Percentiles rank a stretch among this genome's conserved stretches.
Evolutionary conservation across 2,113 vertebrate species (phyloP).

Genomic region (Triplophysa siluroides): DNA sequence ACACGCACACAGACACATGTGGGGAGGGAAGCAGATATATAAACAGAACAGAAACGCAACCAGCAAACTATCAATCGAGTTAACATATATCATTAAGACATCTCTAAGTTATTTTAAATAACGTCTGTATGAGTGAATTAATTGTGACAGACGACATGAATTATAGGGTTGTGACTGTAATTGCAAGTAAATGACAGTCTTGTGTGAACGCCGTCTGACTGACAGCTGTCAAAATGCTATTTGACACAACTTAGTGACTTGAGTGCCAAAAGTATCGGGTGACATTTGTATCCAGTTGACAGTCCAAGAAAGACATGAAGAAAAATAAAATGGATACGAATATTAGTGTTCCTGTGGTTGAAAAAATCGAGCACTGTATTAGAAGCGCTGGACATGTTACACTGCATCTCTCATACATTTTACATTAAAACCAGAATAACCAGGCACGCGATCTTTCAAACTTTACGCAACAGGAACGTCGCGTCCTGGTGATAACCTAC

Average conservation of each 20-base stretch:
- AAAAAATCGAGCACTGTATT: too few species aligned
- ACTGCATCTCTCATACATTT: background rate
- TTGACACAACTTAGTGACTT: background rate
- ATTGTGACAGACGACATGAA: background rate
- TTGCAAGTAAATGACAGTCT: background rate
- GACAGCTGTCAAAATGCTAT: background rate
- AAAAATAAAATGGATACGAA: background rate
- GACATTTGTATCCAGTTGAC: too few species aligned
- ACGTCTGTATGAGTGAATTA: background rate
- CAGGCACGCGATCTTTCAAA: background rate
- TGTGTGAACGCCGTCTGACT: background rate
- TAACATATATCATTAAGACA: background rate
- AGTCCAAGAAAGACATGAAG: too few species aligned
- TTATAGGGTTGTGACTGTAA: background rate
- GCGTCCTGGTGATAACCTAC: background rate
- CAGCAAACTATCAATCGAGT: background rate
- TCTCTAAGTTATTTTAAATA: background rate
- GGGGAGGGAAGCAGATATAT: background rate
- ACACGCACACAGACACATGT: slow-evolving; percentile 30
- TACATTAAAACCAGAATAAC: background rate
- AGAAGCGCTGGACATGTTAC: background rate
- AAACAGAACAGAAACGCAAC: too few species aligned
- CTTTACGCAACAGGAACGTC: background rate
- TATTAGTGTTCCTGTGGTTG: background rate
- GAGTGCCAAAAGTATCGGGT: too few species aligned